These are phyloP conservation scores for Ameiurus melas DNA, from an alignment of 2,113 vertebrate genomes.

Conservation along the genomic window DNA sequence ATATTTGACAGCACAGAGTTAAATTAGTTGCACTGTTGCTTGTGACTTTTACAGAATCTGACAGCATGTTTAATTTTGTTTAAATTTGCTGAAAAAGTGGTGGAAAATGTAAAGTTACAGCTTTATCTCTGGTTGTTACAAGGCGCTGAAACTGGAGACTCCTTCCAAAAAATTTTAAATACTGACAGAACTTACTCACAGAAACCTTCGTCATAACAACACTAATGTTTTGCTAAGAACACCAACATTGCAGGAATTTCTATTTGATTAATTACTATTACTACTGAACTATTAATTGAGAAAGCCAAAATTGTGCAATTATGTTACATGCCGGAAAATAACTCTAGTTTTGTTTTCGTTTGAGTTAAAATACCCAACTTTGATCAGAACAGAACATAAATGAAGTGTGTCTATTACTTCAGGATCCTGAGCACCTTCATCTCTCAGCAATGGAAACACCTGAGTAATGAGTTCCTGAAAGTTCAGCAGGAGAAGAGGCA, in stretches of 20 bases:
- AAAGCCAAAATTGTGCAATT: not conserved
- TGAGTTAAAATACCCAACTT: not conserved
- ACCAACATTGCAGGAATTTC: not conserved
- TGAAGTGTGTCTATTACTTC: not conserved
- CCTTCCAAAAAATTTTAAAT: not conserved
- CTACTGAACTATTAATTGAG: too few relatives aligned
- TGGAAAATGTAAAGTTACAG: not conserved
- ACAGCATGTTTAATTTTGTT: not conserved
- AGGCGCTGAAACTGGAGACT: not conserved
- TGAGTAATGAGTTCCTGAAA: conserved; percentile 98
- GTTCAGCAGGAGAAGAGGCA: conserved; percentile 97
- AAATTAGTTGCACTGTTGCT: not conserved
- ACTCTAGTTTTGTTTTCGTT: not conserved
- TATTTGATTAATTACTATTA: not conserved
- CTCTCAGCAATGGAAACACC: conserved; percentile 98
- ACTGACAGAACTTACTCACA: not conserved
- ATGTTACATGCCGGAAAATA: not conserved
- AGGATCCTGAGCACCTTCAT: conserved; percentile 98
- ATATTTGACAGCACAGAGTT: not conserved
- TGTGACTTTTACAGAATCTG: not conserved
- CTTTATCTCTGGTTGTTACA: not conserved
- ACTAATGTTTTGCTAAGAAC: not conserved
- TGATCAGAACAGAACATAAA: not conserved
- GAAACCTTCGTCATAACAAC: not conserved
- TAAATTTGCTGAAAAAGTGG: not conserved